Percentiles rank a stretch among this genome's conserved stretches.
Evolutionary conservation across 1,140 invertebrate species (phyloP).

Genomic region (Drosophila biarmipes): DNA sequence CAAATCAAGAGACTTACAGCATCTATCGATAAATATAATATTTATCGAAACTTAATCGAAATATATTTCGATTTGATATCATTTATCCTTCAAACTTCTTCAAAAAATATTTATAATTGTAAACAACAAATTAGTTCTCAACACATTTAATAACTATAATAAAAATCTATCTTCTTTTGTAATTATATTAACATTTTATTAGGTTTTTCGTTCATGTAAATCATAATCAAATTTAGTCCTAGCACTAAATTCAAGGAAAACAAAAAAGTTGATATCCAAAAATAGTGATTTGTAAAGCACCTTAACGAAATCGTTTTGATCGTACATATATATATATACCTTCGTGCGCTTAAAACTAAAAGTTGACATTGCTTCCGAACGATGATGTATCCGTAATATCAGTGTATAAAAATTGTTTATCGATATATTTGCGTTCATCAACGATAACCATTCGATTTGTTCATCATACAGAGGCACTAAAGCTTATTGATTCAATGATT

Average conservation of each 20-base stretch:
- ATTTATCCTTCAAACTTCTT: too few species aligned
- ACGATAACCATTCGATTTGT: constrained; percentile 33
- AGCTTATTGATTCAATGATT: constrained; percentile 39
- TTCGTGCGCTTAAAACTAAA: constrained; percentile 64
- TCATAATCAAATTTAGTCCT: constrained; percentile 40
- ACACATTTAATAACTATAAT: too few species aligned
- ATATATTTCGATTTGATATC: too few species aligned
- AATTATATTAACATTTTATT: constrained; percentile 64
- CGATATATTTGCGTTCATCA: constrained; percentile 10
- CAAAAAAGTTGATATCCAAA: constrained; percentile 57
- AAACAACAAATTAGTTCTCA: too few species aligned
- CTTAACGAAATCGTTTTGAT: constrained; percentile 55
- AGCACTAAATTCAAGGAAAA: constrained; percentile 38
- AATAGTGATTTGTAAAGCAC: constrained; percentile 71
- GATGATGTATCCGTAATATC: constrained; percentile 9
- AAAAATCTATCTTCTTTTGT: neutral
- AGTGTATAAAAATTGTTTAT: constrained; percentile 31
- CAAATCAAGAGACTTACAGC: too few species aligned
- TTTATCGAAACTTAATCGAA: too few species aligned
- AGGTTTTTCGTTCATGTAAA: constrained; percentile 41
- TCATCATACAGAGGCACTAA: constrained; percentile 45
- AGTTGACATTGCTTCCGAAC: constrained; percentile 23
- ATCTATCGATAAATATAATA: too few species aligned
- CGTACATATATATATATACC: constrained; percentile 47
- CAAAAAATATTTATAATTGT: too few species aligned